Percentiles rank a stretch among this genome's conserved stretches.
These are phyloP conservation scores for Nicator chloris DNA, from an alignment of 2,113 vertebrate species.

Conservation along the genomic window DNA sequence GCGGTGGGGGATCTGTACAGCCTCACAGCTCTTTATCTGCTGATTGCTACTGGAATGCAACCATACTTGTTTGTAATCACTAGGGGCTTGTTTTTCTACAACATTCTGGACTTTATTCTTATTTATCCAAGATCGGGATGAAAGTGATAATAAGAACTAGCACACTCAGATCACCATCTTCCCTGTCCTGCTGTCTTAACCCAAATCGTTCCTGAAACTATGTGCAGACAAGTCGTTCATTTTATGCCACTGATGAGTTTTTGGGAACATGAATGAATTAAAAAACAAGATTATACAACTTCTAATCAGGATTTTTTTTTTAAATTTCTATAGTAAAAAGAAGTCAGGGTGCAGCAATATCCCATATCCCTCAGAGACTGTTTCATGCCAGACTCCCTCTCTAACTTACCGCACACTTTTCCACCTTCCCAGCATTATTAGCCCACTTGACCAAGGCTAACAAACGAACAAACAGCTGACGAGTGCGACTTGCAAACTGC, in stretches of 20 bases:
- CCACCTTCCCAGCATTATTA: constrained; percentile 97
- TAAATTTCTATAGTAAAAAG: background rate
- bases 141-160: background rate
- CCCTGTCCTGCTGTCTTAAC: background rate
- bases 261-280: background rate
- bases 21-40: background rate
- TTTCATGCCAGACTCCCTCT: background rate
- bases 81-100: background rate
- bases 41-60: constrained; percentile 12
- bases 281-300: background rate
- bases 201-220: background rate
- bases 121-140: background rate
- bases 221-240: background rate
- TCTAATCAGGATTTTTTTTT: background rate
- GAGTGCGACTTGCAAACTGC: constrained; percentile 96
- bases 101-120: background rate
- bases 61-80: background rate
- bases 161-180: background rate
- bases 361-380: background rate
- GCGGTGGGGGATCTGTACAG: background rate
- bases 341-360: background rate
- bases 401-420: constrained; percentile 95
- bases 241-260: background rate
- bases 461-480: constrained; percentile 95
- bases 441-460: constrained; percentile 97